Evolutionary conservation across 2,888 invertebrate species (phyloP).

Genomic region (Sarcophaga subvicina): DNA sequence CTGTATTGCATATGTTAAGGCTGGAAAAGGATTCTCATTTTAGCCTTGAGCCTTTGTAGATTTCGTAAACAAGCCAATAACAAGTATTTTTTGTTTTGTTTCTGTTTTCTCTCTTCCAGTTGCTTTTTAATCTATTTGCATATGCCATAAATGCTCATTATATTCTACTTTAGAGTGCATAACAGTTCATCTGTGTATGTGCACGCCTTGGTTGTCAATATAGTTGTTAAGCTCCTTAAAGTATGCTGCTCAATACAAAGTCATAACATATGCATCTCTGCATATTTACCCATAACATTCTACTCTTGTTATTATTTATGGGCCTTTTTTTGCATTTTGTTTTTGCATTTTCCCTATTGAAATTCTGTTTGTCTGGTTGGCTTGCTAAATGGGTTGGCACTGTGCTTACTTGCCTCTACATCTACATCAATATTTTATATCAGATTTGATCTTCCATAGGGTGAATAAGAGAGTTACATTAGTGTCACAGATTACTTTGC

Average conservation of each 20-base stretch:
- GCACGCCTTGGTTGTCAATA: conserved; percentile 25
- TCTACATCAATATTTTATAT: conserved; percentile 47
- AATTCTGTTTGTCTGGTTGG: neutral
- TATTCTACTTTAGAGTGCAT: conserved; percentile 35
- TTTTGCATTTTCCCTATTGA: neutral
- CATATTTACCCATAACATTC: conserved; percentile 40
- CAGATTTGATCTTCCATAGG: conserved; percentile 21
- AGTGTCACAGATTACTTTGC: conserved; percentile 40
- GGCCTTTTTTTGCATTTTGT: conserved; percentile 5
- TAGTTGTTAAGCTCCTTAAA: conserved; percentile 63
- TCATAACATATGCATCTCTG: conserved; percentile 53
- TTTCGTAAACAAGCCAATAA: conserved; percentile 60
- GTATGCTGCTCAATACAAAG: conserved; percentile 61
- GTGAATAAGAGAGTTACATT: conserved; percentile 19
- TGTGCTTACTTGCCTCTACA: neutral
- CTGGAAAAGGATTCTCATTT: conserved; percentile 40
- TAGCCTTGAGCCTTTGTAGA: conserved; percentile 57
- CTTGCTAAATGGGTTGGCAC: too few relatives aligned
- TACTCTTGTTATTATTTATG: conserved; percentile 48
- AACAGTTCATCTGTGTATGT: neutral
- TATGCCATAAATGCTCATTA: conserved; percentile 57
- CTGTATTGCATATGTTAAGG: conserved; percentile 40
- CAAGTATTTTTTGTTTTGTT: neutral
- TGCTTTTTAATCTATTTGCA: conserved; percentile 59
- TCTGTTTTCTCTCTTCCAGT: neutral